Evolutionary conservation across 2,888 invertebrate species (phyloP).

Genomic region (Portevinia maculata): DNA sequence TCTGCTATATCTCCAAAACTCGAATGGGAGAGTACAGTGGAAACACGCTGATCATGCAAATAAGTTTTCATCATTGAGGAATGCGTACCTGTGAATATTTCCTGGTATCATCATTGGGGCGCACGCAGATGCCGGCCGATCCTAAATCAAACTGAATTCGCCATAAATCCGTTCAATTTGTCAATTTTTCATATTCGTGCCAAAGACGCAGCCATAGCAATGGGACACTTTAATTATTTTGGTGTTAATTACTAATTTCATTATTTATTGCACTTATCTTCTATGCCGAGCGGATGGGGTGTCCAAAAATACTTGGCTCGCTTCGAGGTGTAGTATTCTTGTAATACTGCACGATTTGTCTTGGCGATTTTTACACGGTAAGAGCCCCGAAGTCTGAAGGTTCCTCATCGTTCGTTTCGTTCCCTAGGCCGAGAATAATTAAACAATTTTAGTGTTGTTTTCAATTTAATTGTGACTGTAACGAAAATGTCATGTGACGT

Average conservation of each 20-base stretch:
- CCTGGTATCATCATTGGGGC: not conserved
- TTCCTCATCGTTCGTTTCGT: conserved; percentile 35
- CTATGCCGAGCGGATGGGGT: conserved; percentile 41
- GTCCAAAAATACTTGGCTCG: conserved; percentile 70
- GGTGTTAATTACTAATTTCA: conserved; percentile 73
- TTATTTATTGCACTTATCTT: conserved; percentile 61
- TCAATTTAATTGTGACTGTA: conserved; percentile 57
- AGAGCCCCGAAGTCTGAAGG: conserved; percentile 41
- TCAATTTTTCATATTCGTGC: conserved; percentile 67
- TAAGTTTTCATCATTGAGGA: not conserved
- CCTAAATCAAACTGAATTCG: conserved; percentile 54
- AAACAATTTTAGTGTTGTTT: conserved; percentile 26
- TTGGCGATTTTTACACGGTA: conserved; percentile 20
- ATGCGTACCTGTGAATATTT: not conserved
- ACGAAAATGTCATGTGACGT: conserved; percentile 36
- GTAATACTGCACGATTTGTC: conserved; percentile 24
- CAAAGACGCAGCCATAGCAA: conserved; percentile 44
- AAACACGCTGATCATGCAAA: not conserved
- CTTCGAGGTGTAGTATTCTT: conserved; percentile 36
- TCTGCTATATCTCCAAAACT: not conserved
- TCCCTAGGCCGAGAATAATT: conserved; percentile 58
- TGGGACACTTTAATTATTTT: conserved; percentile 71
- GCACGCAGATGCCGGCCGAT: conserved; percentile 16
- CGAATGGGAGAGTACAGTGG: conserved; percentile 1
- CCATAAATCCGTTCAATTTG: conserved; percentile 71